Conservation (phyloP, 2,888 invertebrate genomes). For the Geotrupes spiniger region DNA sequence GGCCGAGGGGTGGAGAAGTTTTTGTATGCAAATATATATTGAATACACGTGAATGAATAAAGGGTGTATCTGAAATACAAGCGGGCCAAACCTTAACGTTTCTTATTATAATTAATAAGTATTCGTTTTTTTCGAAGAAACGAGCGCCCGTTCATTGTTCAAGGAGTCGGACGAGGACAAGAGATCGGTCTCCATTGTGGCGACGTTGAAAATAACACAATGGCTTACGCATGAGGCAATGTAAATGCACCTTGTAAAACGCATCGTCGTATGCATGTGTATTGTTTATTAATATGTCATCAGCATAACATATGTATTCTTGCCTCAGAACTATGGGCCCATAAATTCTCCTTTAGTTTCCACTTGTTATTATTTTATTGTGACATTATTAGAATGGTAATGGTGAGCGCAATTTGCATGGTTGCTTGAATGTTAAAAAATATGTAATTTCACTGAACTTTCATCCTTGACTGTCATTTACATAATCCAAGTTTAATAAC, state of each 20-base stretch:
- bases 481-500: too few relatives aligned
- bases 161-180: too few relatives aligned
- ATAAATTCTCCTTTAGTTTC: conserved; percentile 26
- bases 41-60: conserved; percentile 30
- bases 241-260: conserved; percentile 31
- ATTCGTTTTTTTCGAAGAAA: conserved; percentile 1
- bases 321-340: conserved; percentile 28
- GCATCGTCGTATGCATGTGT: conserved; percentile 28
- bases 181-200: neutral
- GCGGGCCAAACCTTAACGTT: conserved; percentile 25
- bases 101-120: conserved; percentile 22
- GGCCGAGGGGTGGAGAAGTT: conserved; percentile 27
- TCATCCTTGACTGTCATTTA: too few relatives aligned
- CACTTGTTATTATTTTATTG: conserved; percentile 10
- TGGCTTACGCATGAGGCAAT: conserved; percentile 19
- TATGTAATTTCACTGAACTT: too few relatives aligned
- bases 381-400: conserved; percentile 17
- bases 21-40: conserved; percentile 34
- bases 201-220: conserved; percentile 15
- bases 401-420: too few relatives aligned
- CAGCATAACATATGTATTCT: conserved; percentile 34
- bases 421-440: too few relatives aligned
- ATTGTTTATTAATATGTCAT: conserved; percentile 36
- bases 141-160: neutral
- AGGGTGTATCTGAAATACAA: conserved; percentile 28